phyloP scores from a whole-genome alignment of 2,113 vertebrate species.

The Crotalus tigris region DNA sequence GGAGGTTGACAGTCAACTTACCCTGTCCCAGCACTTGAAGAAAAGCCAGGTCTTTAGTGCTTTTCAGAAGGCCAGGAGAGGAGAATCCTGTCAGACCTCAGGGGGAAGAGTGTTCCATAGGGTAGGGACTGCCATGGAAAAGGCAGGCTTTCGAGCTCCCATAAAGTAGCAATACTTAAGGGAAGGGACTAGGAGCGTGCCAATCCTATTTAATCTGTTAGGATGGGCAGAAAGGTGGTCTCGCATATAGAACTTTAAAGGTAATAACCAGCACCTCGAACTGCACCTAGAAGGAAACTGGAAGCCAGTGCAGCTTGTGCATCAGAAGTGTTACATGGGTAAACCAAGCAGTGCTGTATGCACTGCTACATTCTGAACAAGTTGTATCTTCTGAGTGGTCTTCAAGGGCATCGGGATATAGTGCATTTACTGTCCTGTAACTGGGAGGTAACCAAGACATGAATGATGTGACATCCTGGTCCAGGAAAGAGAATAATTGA shows the following conservation, averaged over 20 bases:
- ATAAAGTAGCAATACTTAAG: neutral
- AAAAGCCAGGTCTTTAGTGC: neutral
- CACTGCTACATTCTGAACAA: neutral
- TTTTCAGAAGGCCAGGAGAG: neutral
- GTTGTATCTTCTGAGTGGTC: neutral
- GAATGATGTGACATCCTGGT: neutral
- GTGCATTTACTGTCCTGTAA: neutral
- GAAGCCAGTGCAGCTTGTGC: neutral
- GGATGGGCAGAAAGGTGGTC: neutral
- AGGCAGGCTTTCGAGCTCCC: neutral
- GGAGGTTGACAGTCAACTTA: neutral
- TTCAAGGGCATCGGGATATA: neutral
- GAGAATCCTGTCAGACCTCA: neutral
- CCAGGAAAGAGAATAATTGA: neutral
- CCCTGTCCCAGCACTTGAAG: neutral
- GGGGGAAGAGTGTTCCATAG: neutral
- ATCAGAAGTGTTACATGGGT: neutral
- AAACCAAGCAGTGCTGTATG: neutral
- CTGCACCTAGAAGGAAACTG: neutral
- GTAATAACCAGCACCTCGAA: neutral
- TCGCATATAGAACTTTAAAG: neutral
- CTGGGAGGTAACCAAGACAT: neutral
- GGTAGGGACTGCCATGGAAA: neutral
- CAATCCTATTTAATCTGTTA: neutral
- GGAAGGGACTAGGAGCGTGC: neutral